A percentile compares a stretch with the other conserved stretches of the same genome.
These are phyloP conservation scores for Araneus ventricosus DNA, from an alignment of 1,140 invertebrate species.

Conservation along the genomic window DNA sequence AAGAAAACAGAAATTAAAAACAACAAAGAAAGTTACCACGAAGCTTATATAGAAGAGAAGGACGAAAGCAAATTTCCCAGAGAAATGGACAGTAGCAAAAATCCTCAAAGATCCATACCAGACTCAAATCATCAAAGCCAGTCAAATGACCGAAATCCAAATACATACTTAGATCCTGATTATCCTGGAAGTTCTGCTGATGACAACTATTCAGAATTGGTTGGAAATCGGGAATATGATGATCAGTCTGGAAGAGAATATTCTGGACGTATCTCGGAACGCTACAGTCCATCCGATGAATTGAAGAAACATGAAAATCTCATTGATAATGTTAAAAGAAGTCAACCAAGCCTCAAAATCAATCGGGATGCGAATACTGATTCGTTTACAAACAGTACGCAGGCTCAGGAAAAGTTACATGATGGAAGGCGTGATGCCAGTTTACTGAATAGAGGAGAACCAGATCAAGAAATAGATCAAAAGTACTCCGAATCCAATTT, in stretches of 20 bases:
- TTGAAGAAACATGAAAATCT: background rate
- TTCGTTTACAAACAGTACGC: too few species aligned
- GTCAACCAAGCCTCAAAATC: background rate
- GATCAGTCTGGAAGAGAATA: background rate
- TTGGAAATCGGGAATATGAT: background rate
- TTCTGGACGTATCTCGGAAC: background rate
- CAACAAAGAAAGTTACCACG: constrained; percentile 39
- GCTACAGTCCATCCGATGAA: background rate
- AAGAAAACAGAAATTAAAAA: constrained; percentile 43
- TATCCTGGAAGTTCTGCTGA: too few species aligned
- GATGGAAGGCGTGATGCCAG: too few species aligned
- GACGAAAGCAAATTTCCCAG: constrained; percentile 3
- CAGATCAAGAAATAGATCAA: too few species aligned
- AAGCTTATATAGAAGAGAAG: constrained; percentile 32
- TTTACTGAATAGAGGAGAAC: too few species aligned
- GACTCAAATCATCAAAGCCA: background rate
- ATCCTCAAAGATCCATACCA: background rate
- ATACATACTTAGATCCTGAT: background rate
- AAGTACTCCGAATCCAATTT: too few species aligned
- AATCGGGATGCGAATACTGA: too few species aligned
- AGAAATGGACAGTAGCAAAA: background rate
- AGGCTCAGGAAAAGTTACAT: too few species aligned
- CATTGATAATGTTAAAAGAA: background rate
- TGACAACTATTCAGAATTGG: background rate
- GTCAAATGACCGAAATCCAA: background rate